phyloP scores from a whole-genome alignment of 2,113 vertebrate genomes.

The Himantopus leucocephalus region DNA sequence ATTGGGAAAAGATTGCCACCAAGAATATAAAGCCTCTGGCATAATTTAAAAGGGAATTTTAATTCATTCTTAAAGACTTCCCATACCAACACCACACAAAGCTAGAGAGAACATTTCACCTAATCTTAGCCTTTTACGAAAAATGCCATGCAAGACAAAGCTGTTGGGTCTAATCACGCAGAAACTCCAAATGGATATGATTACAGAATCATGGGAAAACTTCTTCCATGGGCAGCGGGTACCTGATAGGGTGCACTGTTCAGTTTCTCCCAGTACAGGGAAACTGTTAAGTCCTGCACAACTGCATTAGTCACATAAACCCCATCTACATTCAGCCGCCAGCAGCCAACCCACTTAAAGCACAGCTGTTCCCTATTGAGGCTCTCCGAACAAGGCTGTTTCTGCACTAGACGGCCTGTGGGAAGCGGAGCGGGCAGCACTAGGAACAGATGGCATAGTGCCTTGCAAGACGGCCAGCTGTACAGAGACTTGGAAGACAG shows the following conservation, averaged over 20 bases:
- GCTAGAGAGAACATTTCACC: neutral
- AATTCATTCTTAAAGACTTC: neutral
- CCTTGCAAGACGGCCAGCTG: neutral
- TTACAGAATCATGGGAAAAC: neutral
- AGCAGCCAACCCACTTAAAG: neutral
- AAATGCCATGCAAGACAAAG: neutral
- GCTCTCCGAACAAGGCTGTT: neutral
- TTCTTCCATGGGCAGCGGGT: neutral
- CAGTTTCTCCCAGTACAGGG: neutral
- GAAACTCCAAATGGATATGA: neutral
- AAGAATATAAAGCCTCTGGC: neutral
- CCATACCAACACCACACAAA: neutral
- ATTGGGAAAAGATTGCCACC: neutral
- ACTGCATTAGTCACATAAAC: neutral
- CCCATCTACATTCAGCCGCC: neutral
- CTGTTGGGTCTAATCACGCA: neutral
- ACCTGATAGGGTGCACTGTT: neutral
- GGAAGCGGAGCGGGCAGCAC: neutral
- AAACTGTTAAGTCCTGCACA: neutral
- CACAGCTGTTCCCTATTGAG: neutral
- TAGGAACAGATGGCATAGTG: constrained; percentile 7
- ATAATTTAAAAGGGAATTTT: neutral
- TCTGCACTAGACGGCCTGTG: neutral
- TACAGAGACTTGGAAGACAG: neutral
- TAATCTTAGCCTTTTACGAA: neutral